Conservation (phyloP, 2,888 invertebrate genomes). For the Leptarthrus brevirostris region DNA sequence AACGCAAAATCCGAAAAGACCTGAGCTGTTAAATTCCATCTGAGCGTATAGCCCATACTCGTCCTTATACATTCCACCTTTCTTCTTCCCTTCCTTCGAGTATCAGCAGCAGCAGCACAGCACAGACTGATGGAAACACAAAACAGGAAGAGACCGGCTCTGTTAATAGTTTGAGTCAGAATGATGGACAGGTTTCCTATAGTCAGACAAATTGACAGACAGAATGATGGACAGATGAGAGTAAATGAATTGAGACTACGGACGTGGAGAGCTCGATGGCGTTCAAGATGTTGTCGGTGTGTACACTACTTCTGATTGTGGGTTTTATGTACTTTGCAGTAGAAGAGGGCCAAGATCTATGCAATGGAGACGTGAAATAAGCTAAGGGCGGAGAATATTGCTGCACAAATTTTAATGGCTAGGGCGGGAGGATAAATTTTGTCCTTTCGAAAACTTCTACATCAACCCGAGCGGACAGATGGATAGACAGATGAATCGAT, state of each 20-base stretch:
- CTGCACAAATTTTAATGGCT: slow-evolving; percentile 36
- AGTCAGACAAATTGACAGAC: slow-evolving; percentile 66
- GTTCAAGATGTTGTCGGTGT: slow-evolving; percentile 14
- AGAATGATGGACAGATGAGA: slow-evolving; percentile 67
- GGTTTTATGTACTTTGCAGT: neutral
- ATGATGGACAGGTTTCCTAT: slow-evolving; percentile 65
- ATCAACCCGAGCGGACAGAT: slow-evolving; percentile 50
- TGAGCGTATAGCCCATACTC: neutral
- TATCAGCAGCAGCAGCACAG: too few relatives aligned
- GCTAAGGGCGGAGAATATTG: slow-evolving; percentile 12
- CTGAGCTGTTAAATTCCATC: slow-evolving; percentile 6
- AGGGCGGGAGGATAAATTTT: slow-evolving; percentile 50
- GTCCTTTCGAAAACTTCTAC: slow-evolving; percentile 50
- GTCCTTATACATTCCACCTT: neutral
- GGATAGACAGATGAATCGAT: slow-evolving; percentile 53
- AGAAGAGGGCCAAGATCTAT: slow-evolving; percentile 30
- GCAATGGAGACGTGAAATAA: slow-evolving; percentile 16
- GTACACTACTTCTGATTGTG: neutral
- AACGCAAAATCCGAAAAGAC: neutral
- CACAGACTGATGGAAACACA: slow-evolving; percentile 22
- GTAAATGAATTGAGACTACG: slow-evolving; percentile 58
- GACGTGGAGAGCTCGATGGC: slow-evolving; percentile 21
- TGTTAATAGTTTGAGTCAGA: slow-evolving; percentile 48
- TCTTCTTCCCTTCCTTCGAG: neutral
- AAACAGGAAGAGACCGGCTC: slow-evolving; percentile 43